Evolutionary conservation across 2,113 vertebrate genomes (phyloP).

Genomic region (Ia io): DNA sequence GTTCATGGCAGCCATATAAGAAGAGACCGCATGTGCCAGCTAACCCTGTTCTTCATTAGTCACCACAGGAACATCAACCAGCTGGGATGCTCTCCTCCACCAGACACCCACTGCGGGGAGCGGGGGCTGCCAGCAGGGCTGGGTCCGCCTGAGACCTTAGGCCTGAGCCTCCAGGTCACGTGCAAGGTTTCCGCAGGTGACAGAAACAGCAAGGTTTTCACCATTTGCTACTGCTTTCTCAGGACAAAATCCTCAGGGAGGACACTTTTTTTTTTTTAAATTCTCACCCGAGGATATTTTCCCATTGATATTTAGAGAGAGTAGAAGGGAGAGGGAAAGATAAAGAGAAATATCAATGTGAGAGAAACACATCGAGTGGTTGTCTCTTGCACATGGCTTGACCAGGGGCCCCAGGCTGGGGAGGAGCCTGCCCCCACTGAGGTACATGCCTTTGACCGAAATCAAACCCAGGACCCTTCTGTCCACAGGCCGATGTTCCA

Average conservation of each 20-base stretch:
- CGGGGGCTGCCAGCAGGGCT: fast-evolving
- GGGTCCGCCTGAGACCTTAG: background rate
- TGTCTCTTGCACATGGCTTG: too few relatives aligned
- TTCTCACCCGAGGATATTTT: background rate
- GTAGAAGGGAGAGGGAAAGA: background rate
- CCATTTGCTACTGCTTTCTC: fast-evolving
- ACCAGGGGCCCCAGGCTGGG: background rate
- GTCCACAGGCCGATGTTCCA: background rate
- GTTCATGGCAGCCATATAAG: background rate
- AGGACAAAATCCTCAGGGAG: too few relatives aligned
- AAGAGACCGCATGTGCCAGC: constrained; percentile 8
- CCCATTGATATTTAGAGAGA: background rate
- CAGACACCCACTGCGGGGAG: background rate
- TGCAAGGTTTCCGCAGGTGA: fast-evolving
- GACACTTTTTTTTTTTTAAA: background rate
- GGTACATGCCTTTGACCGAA: background rate
- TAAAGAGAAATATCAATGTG: background rate
- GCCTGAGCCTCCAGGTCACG: background rate
- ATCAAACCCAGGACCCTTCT: background rate
- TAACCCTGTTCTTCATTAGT: background rate
- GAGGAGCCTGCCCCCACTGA: background rate
- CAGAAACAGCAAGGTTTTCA: too few relatives aligned
- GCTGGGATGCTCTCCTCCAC: constrained; percentile 15
- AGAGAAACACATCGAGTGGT: background rate
- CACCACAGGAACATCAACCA: background rate